A percentile compares a stretch with the other conserved stretches of the same genome.
Conservation (phyloP, 53 echinoderm and acorn worm species). For the Luidia sarsii region DNA sequence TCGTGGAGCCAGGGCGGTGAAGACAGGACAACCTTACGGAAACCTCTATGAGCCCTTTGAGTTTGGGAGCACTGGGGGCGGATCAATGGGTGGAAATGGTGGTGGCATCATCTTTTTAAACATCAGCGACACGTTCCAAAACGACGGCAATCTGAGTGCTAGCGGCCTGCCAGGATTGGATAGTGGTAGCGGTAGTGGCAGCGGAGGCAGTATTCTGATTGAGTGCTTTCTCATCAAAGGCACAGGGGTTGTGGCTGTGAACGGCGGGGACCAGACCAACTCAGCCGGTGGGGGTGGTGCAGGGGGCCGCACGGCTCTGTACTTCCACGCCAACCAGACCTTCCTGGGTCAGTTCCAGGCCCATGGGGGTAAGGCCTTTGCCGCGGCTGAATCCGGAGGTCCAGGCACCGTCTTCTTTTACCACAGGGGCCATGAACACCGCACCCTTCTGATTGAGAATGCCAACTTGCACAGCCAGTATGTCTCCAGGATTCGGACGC, state of each 20-base stretch:
- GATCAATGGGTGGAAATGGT: constrained; percentile 69
- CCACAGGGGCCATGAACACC: constrained; percentile 74
- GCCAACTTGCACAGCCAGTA: constrained; percentile 52
- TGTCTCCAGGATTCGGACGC: constrained; percentile 49
- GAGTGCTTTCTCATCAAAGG: constrained; percentile 72
- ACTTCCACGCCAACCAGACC: constrained; percentile 78
- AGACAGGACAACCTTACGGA: constrained; percentile 93
- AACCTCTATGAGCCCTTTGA: constrained; percentile 90
- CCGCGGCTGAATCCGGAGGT: constrained; percentile 59
- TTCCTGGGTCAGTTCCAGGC: constrained; percentile 74
- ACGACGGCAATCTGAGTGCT: constrained; percentile 81
- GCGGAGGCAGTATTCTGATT: constrained; percentile 82
- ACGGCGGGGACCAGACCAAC: constrained; percentile 63
- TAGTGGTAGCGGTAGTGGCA: constrained; percentile 73
- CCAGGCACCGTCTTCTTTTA: constrained; percentile 90
- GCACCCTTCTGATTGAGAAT: constrained; percentile 86
- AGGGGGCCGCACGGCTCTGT: constrained; percentile 83
- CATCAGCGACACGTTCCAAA: constrained; percentile 69
- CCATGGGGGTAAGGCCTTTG: constrained; percentile 69
- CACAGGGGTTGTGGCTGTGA: constrained; percentile 67
- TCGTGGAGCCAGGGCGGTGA: constrained; percentile 55
- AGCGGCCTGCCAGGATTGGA: constrained; percentile 57
- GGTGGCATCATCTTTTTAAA: constrained; percentile 82
- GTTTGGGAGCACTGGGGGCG: constrained; percentile 87
- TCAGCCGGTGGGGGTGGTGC: constrained; percentile 68